phyloP scores from a whole-genome alignment of 2,888 invertebrate species.

The Sesamia inferens region DNA sequence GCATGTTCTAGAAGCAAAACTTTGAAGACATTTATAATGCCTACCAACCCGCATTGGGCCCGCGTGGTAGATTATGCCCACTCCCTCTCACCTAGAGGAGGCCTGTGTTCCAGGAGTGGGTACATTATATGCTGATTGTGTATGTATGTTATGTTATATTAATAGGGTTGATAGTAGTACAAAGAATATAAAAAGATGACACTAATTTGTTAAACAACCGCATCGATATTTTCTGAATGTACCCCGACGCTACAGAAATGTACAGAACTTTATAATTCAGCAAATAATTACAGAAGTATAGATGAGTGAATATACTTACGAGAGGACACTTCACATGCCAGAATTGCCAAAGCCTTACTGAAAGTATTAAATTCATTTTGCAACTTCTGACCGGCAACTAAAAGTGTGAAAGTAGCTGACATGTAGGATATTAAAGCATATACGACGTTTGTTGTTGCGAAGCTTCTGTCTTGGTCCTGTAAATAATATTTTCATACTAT shows the following conservation, averaged over 20 bases:
- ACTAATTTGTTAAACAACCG: too few species aligned
- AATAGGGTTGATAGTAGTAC: too few species aligned
- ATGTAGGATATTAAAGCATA: conserved; percentile 40
- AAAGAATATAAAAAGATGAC: too few species aligned
- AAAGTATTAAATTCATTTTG: conserved; percentile 47
- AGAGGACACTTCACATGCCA: conserved; percentile 42
- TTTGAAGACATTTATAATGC: too few species aligned
- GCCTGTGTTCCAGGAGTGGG: too few species aligned
- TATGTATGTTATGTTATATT: too few species aligned
- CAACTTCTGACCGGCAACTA: conserved; percentile 44
- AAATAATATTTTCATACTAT: conserved; percentile 5
- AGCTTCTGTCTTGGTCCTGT: conserved; percentile 18
- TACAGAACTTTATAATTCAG: too few species aligned
- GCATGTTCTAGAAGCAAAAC: too few species aligned
- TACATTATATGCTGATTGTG: too few species aligned
- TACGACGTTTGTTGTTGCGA: conserved; percentile 20
- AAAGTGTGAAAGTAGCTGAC: conserved; percentile 44
- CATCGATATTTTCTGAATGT: not conserved
- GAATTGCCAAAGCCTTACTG: conserved; percentile 49
- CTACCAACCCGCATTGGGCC: too few species aligned
- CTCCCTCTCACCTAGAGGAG: too few species aligned
- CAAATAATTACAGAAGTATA: not conserved
- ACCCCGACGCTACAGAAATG: not conserved
- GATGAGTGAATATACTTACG: conserved; percentile 28
- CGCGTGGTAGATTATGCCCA: too few species aligned